Percentiles rank a stretch among this genome's conserved stretches.
These are phyloP conservation scores for Myripristis murdjan DNA, from an alignment of 2,797 vertebrate genomes.

Conservation along the genomic window DNA sequence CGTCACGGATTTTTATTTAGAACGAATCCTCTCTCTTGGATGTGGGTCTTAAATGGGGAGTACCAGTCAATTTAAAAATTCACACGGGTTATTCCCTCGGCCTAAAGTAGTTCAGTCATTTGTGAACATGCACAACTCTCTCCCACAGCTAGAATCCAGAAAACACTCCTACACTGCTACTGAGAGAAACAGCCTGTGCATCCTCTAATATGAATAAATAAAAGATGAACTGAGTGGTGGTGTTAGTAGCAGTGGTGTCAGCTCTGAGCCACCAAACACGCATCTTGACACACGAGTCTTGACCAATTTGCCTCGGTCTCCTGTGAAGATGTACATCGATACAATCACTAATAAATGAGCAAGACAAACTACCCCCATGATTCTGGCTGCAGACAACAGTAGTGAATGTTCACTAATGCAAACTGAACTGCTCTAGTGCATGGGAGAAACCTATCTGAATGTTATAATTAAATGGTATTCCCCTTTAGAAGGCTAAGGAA, in stretches of 20 bases:
- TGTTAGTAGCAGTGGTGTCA: no score
- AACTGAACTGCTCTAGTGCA: slow-evolving; percentile 13
- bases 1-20: slow-evolving; percentile 15
- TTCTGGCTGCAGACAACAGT: slow-evolving; percentile 23
- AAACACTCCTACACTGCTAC: background rate
- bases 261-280: background rate
- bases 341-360: background rate
- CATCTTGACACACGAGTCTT: no score
- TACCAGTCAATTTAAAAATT: slow-evolving; percentile 3
- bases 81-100: background rate
- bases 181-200: background rate
- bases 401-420: slow-evolving; percentile 35
- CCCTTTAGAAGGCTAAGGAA: background rate
- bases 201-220: background rate
- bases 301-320: background rate
- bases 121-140: slow-evolving; percentile 37
- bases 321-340: background rate
- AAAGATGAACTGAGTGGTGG: background rate
- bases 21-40: slow-evolving; percentile 23
- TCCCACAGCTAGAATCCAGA: slow-evolving; percentile 20
- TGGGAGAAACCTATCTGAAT: slow-evolving; percentile 4
- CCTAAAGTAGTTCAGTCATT: slow-evolving; percentile 11
- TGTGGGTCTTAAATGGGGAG: slow-evolving; percentile 28
- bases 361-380: slow-evolving; percentile 4
- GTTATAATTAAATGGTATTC: background rate